Conservation (phyloP, 2,797 vertebrate species). For the Bradypodion pumilum region DNA sequence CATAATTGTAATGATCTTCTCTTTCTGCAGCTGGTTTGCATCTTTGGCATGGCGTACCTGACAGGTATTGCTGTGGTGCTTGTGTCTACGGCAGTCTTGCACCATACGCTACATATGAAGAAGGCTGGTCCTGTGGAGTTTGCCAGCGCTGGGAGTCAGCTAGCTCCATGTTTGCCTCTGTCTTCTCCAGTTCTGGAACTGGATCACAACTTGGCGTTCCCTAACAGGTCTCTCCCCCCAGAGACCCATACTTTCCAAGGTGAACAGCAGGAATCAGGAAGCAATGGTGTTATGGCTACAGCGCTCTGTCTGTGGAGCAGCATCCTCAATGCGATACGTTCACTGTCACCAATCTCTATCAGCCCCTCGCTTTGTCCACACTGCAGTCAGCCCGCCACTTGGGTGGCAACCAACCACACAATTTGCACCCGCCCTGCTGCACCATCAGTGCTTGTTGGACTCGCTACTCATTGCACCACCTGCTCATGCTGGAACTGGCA, state of each 20-base stretch:
- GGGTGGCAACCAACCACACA: conserved; percentile 74
- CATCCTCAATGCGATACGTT: conserved; percentile 77
- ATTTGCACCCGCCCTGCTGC: conserved; percentile 3
- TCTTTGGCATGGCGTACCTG: conserved; percentile 90
- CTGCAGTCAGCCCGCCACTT: conserved; percentile 73
- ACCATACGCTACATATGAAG: conserved; percentile 79
- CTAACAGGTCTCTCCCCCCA: conserved; percentile 56
- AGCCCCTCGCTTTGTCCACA: conserved; percentile 68
- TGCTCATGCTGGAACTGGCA: conserved; percentile 31
- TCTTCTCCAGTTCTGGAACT: conserved; percentile 33
- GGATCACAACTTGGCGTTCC: background rate
- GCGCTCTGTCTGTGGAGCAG: conserved; percentile 83
- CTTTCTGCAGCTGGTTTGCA: conserved; percentile 60
- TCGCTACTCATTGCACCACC: conserved; percentile 26
- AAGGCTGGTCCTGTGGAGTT: conserved; percentile 44
- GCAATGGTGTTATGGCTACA: conserved; percentile 57
- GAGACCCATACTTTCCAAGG: conserved; percentile 70
- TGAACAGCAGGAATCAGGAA: background rate
- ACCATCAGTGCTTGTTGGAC: conserved; percentile 48
- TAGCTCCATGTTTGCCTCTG: conserved; percentile 54
- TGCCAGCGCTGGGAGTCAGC: conserved; percentile 40
- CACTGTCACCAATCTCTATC: conserved; percentile 40
- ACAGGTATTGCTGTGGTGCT: conserved; percentile 88
- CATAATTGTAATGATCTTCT: background rate
- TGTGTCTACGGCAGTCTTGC: conserved; percentile 80